A percentile compares a stretch with the other conserved stretches of the same genome.
phyloP scores from a whole-genome alignment of 2,797 vertebrate genomes.

The Coregonus suidteri region DNA sequence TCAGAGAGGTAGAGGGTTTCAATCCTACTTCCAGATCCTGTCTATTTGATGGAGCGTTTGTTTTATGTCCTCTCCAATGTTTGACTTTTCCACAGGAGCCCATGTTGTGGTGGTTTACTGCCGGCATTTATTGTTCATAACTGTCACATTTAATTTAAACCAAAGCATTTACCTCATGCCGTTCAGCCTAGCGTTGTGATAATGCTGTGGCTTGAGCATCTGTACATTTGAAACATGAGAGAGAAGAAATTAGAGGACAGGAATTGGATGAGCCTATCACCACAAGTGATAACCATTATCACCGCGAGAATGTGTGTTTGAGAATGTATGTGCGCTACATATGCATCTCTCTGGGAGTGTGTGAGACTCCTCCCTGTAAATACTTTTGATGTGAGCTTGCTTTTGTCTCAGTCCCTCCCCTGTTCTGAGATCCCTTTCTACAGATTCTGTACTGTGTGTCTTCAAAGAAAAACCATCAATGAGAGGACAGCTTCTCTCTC shows the following conservation, averaged over 20 bases:
- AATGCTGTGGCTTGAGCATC: too few relatives aligned
- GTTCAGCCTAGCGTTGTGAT: not conserved
- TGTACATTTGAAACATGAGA: not conserved
- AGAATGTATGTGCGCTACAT: too few relatives aligned
- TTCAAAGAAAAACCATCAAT: conserved; percentile 51
- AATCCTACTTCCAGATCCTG: conserved; percentile 18
- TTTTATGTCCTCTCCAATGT: conserved; percentile 18
- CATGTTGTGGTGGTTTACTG: conserved; percentile 31
- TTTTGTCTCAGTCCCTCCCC: conserved; percentile 5
- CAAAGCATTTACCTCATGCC: conserved; percentile 16
- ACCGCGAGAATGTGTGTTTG: too few relatives aligned
- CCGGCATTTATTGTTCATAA: conserved; percentile 43
- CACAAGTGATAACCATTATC: not conserved
- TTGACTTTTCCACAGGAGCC: conserved; percentile 26
- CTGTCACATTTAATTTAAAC: conserved; percentile 19
- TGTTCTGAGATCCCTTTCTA: conserved; percentile 22
- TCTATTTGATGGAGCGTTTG: conserved; percentile 24
- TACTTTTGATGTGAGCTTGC: not conserved
- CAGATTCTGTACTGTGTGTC: conserved; percentile 28
- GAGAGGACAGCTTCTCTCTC: not conserved
- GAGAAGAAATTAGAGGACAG: not conserved
- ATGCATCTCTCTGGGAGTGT: not conserved
- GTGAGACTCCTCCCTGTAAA: not conserved
- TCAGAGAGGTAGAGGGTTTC: not conserved
- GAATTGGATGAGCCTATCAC: not conserved